Base-by-base conservation (phyloP, 2,797 vertebrate genomes). In the Megalops cyprinoides region DNA sequence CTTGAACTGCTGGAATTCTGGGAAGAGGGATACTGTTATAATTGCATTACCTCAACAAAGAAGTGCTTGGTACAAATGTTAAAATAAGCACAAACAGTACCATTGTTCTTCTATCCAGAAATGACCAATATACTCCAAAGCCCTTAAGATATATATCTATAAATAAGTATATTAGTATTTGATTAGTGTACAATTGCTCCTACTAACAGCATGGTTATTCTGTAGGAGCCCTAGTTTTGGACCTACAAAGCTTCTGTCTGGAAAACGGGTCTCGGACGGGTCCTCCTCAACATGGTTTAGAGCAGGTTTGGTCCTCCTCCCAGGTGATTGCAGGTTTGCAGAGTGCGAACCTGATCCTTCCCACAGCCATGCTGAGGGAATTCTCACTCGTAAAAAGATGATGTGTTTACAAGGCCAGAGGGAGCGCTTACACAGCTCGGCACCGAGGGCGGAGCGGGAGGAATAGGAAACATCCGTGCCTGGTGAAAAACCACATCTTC, bases 351-450 rank as follows among this genome's bases (percentile, higher is more conserved):
- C 49, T 28, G 46, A 10, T 76, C 62, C 78, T 80, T 71, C 60
- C 49, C 39, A 67, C 53, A 77, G 74, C 62, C 46, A 71, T 46
- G n/a, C 62, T 76, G 73, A 56, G 67, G 75, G 62, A 82, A 60
- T 69, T 53, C 74, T 84, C 71, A 71, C 53, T 69, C 76, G 77
- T 84, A 69, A 84, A 79, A 82, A 53, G 79, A 80, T 58, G 44
- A 28, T 78, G 53, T 49, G 51, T 83, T 82, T 77, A 84, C 71
- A 58, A 80, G 25, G 49, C 77, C 80, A 79, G 76, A 37, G 46
- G 71, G 83, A 82, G 49, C 31, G 44, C 67, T 79, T 81, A 34
- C 48, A 58, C 31, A 73, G 82, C 81, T 67, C 44, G 77, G 60
- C 62, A 77, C 79, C 79, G 77, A 42, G 42, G 56, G 60, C 46